These are phyloP conservation scores for Lasioglossum figueresi DNA, from an alignment of 2,888 invertebrate species.

Conservation along the genomic window DNA sequence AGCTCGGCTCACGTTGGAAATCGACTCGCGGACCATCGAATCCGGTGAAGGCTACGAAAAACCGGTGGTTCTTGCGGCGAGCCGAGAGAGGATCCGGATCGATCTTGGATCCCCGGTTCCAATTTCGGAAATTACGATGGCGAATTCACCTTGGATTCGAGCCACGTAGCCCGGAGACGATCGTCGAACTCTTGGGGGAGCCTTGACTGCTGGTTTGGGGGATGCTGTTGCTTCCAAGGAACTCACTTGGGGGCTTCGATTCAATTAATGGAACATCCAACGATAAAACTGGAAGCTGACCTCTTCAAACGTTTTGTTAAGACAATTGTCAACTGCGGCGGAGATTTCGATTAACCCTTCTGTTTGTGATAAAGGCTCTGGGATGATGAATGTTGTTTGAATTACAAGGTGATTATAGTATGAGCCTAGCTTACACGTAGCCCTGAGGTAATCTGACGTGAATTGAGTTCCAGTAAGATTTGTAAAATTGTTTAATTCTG, in stretches of 20 bases:
- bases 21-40: slow-evolving; percentile 27
- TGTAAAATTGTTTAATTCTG: neutral
- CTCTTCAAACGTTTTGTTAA: neutral
- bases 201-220: slow-evolving; percentile 21
- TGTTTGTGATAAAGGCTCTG: neutral
- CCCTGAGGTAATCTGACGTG: no score
- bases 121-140: slow-evolving; percentile 37
- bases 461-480: neutral
- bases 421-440: neutral
- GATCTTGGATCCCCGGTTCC: slow-evolving; percentile 4
- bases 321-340: neutral
- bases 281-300: neutral
- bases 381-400: neutral
- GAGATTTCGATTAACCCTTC: neutral
- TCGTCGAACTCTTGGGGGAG: slow-evolving; percentile 1
- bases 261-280: slow-evolving; percentile 38
- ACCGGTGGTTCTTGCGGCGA: neutral
- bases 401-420: neutral
- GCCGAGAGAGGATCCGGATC: slow-evolving; percentile 21
- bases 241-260: slow-evolving; percentile 26
- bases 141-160: slow-evolving; percentile 38
- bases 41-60: slow-evolving; percentile 24
- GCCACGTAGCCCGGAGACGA: slow-evolving; percentile 47
- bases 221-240: slow-evolving; percentile 18
- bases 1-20: slow-evolving; percentile 19